Conservation (phyloP, 1,140 invertebrate species). For the Scylla paramamosain region DNA sequence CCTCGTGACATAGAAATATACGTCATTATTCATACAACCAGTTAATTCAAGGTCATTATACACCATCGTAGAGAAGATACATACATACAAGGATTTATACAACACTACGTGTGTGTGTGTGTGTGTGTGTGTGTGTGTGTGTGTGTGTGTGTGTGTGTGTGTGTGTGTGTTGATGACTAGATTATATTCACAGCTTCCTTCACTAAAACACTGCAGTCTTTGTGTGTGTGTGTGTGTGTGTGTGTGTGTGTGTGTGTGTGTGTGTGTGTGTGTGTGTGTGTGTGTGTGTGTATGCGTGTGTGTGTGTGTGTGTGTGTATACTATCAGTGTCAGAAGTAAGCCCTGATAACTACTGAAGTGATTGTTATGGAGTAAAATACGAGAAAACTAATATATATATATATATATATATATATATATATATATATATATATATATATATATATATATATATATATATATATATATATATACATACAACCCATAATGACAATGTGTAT, state of each 20-base stretch:
- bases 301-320: not conserved
- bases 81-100: no score
- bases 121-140: constrained; percentile 62
- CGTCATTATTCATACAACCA: not conserved
- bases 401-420: not conserved
- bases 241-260: no score
- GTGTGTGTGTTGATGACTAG: constrained; percentile 29
- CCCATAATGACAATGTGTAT: no score
- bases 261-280: no score
- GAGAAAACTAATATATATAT: not conserved
- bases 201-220: no score
- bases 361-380: not conserved
- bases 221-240: no score
- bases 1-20: not conserved
- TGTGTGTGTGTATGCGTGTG: not conserved
- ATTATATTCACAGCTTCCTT: not conserved
- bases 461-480: not conserved
- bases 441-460: not conserved
- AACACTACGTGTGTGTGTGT: constrained; percentile 41
- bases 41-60: not conserved
- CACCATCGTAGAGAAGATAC: no score
- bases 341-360: no score
- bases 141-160: constrained; percentile 34
- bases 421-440: not conserved
- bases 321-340: no score